Percentiles rank a stretch among this genome's conserved stretches.
phyloP scores from a whole-genome alignment of 2,888 invertebrate genomes.

The Dasypogon diadema region DNA sequence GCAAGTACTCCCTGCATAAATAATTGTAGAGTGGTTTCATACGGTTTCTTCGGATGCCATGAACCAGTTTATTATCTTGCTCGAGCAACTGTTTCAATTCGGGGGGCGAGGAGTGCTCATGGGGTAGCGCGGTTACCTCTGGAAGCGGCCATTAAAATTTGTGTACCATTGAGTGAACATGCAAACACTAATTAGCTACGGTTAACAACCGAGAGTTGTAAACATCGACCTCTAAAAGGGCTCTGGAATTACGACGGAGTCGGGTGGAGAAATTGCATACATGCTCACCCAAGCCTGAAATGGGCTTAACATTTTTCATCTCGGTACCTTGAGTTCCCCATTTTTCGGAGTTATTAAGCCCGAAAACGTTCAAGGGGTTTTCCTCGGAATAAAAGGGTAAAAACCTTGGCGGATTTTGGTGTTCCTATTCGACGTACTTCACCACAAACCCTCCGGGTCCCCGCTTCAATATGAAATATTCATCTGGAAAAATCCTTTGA shows the following conservation, averaged over 20 bases:
- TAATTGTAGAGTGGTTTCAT: slow-evolving; percentile 15
- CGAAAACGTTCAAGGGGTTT: not conserved
- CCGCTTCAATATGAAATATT: slow-evolving; percentile 16
- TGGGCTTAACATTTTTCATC: not conserved
- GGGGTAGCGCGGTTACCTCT: not conserved
- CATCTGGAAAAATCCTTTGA: not conserved
- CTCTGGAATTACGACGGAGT: not conserved
- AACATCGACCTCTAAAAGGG: slow-evolving; percentile 9
- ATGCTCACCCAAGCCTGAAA: slow-evolving; percentile 20
- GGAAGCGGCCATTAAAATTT: slow-evolving; percentile 25
- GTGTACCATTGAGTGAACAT: slow-evolving; percentile 42
- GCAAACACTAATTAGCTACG: slow-evolving; percentile 41
- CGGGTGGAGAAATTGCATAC: slow-evolving; percentile 12
- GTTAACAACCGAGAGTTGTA: slow-evolving; percentile 18
- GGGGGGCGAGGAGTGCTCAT: not conserved
- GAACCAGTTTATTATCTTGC: slow-evolving; percentile 40
- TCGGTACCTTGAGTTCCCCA: not conserved
- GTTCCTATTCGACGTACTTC: not conserved
- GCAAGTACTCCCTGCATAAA: slow-evolving; percentile 33
- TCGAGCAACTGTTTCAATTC: slow-evolving; percentile 9
- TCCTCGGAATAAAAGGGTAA: not conserved
- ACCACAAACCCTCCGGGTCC: not conserved
- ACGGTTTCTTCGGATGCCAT: slow-evolving; percentile 28
- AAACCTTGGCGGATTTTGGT: not conserved
- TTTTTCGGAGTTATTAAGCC: not conserved